Percentiles rank a stretch among this genome's conserved stretches.
These are phyloP conservation scores for Rhopilema esculentum DNA, from an alignment of 30 jellyfish, hydroid and myxozoan genomes.

Conservation along the genomic window DNA sequence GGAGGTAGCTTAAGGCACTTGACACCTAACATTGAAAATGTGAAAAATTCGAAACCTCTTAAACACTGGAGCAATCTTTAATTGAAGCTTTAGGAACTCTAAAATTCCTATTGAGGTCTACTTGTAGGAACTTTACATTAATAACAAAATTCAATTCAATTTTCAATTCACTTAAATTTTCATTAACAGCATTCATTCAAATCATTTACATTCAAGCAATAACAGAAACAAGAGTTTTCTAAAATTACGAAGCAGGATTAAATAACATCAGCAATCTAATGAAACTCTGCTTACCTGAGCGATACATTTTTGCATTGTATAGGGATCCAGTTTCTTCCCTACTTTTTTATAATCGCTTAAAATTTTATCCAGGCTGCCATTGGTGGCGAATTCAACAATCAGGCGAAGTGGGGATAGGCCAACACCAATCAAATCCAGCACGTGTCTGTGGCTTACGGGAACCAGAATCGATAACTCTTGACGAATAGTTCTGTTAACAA, in stretches of 20 bases:
- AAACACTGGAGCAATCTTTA: too few species aligned
- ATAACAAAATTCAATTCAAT: too few species aligned
- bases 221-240: too few species aligned
- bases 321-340: conserved; percentile 79
- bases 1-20: conserved; percentile 85
- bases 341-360: conserved; percentile 64
- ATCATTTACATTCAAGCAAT: too few species aligned
- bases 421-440: conserved; percentile 77
- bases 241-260: background rate
- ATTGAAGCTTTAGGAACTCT: too few species aligned
- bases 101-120: too few species aligned
- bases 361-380: conserved; percentile 79
- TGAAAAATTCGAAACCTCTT: too few species aligned
- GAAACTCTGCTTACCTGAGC: conserved; percentile 67
- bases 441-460: conserved; percentile 79
- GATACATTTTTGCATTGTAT: conserved; percentile 57
- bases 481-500: conserved; percentile 79
- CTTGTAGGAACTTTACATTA: too few species aligned
- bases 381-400: conserved; percentile 90
- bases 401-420: conserved; percentile 81
- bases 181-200: too few species aligned
- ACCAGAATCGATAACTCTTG: conserved; percentile 92
- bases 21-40: conserved; percentile 66
- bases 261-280: background rate
- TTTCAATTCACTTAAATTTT: too few species aligned